phyloP scores from a whole-genome alignment of 64 coral and sea anemone species.

The Actinia equina region DNA sequence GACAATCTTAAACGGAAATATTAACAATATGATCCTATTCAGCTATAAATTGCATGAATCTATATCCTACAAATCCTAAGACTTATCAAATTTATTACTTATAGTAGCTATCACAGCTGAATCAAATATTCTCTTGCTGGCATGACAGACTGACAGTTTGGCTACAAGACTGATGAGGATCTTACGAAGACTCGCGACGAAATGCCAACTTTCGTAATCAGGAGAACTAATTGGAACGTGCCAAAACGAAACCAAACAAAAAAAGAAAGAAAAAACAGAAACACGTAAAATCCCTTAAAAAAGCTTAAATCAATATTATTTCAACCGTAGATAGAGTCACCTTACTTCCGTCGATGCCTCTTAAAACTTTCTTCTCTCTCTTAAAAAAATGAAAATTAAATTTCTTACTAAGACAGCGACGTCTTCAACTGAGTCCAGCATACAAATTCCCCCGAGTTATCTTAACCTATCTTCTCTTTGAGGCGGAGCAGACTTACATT shows the following conservation, averaged over 20 bases:
- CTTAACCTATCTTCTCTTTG: not conserved
- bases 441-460: not conserved
- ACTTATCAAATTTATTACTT: slow-evolving; percentile 1
- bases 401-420: not conserved
- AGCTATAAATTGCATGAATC: not conserved
- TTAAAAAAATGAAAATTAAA: not conserved
- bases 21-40: not conserved
- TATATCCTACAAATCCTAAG: not conserved
- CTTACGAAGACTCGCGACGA: not conserved
- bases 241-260: not conserved
- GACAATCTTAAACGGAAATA: not conserved
- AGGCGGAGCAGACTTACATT: not conserved
- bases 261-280: not conserved
- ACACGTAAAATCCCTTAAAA: not conserved
- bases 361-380: not conserved
- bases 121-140: not conserved
- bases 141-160: not conserved
- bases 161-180: not conserved
- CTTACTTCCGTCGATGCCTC: not conserved
- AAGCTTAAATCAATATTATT: slow-evolving; percentile 12
- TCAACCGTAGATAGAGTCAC: not conserved
- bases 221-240: not conserved
- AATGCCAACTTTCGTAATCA: not conserved
- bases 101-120: not conserved
- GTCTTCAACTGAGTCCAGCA: not conserved